Base-by-base conservation (phyloP, 2,888 invertebrate species). In the Meteorus cinctellus region DNA sequence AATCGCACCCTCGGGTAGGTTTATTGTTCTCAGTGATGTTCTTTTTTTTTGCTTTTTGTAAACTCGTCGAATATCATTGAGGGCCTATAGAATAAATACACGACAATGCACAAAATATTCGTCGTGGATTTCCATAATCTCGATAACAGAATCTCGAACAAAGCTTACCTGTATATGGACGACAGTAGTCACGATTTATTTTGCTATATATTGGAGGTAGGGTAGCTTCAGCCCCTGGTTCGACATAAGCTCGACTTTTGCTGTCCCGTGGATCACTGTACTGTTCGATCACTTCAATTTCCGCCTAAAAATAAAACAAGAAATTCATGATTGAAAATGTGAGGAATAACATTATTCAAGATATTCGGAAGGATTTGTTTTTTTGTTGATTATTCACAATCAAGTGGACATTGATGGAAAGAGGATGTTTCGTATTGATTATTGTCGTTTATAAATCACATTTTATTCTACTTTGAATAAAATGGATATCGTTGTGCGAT, bases 211-310 rank as follows among this genome's bases (percentile, higher is more conserved):
- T 78, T 73, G 84, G 84, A 36, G 88, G 84, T 71, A 85, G 78
- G 5, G 85, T 82, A 4, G 84, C 84, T 79, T 92, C 91, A 76
- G 90, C 90, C 82, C 87, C 86, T 6, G 89, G 88, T 65, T 90
- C 89, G 12, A 86, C 83, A 82, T 89, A 90, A 31, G 88, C 85
- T 83, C 89, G 90, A 68, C 82, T 85, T 79, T 84, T 86, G 74
- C 93, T 94, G 87, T 95, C 94, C 80, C 93, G 91, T 19, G 95
- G 94, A 84, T 94, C 94, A 86, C 94, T 94, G 88, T 95, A 95
- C 76, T 93, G 93, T 89, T 95, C 94, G 89, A 94, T 91, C 82
- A 95, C 92, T 89, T 94, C 94, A 83, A 95, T 92, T 93, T 94
- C 87, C 77, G 86, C 82, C 89, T 89, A 83, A 68, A 84, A 86